Percentiles rank a stretch among this genome's conserved stretches.
phyloP scores from a whole-genome alignment of 35 echinoderm and acorn worm species.

The Apostichopus japonicus region DNA sequence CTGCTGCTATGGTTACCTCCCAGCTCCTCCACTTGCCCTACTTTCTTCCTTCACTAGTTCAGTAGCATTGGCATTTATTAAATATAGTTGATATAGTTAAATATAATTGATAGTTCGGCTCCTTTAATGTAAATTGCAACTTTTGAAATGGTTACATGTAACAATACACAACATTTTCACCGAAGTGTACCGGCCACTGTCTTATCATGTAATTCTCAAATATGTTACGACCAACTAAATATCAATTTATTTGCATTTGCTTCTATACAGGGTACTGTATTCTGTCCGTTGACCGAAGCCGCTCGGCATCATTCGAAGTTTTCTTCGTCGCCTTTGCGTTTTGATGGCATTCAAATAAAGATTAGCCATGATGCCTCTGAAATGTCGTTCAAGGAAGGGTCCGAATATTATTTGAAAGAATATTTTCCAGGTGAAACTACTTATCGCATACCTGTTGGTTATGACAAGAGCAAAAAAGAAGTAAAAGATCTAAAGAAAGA shows the following conservation, averaged over 20 bases:
- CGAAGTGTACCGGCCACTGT: background rate
- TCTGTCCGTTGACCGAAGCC: constrained; percentile 14
- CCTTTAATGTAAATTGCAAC: background rate
- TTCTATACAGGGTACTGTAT: background rate
- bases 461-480: background rate
- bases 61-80: no score
- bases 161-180: background rate
- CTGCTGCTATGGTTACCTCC: no score
- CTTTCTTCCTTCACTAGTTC: no score
- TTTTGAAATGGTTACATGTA: background rate
- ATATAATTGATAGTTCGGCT: background rate
- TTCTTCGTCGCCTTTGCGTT: background rate
- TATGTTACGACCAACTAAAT: no score
- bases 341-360: background rate
- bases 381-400: background rate
- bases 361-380: background rate
- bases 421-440: background rate
- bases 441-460: background rate
- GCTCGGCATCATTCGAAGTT: background rate
- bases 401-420: background rate
- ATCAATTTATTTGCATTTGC: background rate
- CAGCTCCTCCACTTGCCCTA: no score
- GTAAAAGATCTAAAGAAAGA: background rate
- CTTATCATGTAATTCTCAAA: no score
- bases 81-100: no score